These are phyloP conservation scores for Melanchra persicariae DNA, from an alignment of 2,888 invertebrate genomes.

Conservation along the genomic window DNA sequence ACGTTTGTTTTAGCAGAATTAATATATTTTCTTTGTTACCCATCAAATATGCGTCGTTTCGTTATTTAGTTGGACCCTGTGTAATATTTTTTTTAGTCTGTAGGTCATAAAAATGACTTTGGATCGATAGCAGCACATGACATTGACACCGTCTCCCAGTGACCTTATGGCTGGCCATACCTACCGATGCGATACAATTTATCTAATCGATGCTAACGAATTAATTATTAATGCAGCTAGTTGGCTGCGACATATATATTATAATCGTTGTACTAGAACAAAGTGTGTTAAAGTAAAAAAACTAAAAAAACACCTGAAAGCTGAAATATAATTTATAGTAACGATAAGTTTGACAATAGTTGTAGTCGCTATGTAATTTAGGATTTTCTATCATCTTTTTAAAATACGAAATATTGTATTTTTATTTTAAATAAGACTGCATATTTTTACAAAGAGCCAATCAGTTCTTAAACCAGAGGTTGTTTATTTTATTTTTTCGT, in stretches of 20 bases:
- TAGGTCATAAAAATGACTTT: constrained; percentile 12
- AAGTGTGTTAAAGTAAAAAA: too few relatives aligned
- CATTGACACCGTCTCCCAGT: constrained; percentile 39
- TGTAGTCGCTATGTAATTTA: too few relatives aligned
- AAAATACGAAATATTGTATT: too few relatives aligned
- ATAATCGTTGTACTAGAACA: background rate
- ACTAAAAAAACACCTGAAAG: too few relatives aligned
- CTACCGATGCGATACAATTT: constrained; percentile 20
- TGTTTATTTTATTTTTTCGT: too few relatives aligned
- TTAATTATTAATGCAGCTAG: constrained; percentile 12
- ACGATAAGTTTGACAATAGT: too few relatives aligned
- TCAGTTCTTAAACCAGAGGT: background rate
- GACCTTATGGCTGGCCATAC: constrained; percentile 13
- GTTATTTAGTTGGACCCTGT: background rate
- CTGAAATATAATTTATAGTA: too few relatives aligned
- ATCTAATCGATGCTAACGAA: constrained; percentile 28
- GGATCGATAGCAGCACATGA: constrained; percentile 29
- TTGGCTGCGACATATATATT: too few relatives aligned
- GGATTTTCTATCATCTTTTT: too few relatives aligned
- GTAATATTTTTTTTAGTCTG: constrained; percentile 6
- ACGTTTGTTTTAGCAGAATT: background rate
- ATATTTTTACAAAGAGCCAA: too few relatives aligned
- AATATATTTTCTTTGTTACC: background rate
- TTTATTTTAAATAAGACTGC: too few relatives aligned
- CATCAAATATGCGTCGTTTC: background rate